These are phyloP conservation scores for Aptenodytes patagonicus DNA, from an alignment of 2,113 vertebrate species.

Conservation along the genomic window DNA sequence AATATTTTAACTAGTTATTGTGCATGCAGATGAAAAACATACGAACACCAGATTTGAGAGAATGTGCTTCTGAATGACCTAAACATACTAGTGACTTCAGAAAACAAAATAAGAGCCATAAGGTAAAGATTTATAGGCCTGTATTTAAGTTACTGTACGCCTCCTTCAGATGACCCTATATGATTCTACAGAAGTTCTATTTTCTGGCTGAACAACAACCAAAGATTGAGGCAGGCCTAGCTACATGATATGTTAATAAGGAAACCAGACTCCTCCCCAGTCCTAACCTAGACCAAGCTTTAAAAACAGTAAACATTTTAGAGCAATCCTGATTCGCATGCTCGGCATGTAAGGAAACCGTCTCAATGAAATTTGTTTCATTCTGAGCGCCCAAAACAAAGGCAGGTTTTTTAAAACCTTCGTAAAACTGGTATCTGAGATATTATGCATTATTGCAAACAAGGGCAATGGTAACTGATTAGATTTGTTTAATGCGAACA, in stretches of 20 bases:
- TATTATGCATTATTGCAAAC: background rate
- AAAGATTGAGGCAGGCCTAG: background rate
- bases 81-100: background rate
- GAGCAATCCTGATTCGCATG: background rate
- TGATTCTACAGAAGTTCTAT: background rate
- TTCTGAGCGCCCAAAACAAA: background rate
- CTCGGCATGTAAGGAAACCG: rapidly evolving
- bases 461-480: background rate
- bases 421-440: background rate
- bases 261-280: background rate
- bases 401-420: background rate
- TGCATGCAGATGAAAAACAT: background rate
- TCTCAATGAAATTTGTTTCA: background rate
- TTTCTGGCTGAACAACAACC: background rate
- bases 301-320: background rate
- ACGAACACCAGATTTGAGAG: background rate
- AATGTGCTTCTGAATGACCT: background rate
- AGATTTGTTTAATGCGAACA: background rate
- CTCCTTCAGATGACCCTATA: background rate
- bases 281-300: background rate
- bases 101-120: background rate
- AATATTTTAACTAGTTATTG: background rate
- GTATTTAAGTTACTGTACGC: background rate
- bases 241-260: background rate
- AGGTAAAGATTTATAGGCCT: background rate